These are phyloP conservation scores for Sebastes schlegelii DNA, from an alignment of 2,113 vertebrate species.

Conservation along the genomic window DNA sequence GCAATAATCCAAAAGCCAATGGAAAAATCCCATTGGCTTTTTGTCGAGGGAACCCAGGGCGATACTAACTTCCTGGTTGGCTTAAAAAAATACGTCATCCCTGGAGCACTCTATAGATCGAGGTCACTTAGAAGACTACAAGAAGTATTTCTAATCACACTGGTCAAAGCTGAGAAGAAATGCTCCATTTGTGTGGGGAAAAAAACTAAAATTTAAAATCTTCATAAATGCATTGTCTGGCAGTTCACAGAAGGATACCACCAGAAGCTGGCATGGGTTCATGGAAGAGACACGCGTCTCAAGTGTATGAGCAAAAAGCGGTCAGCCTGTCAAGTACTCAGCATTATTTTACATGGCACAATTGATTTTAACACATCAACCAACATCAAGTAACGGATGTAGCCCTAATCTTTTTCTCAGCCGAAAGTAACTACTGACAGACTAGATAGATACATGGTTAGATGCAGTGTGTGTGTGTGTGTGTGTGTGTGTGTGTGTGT, in stretches of 20 bases:
- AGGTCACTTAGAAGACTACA: neutral
- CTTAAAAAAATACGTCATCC: too few relatives aligned
- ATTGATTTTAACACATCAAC: constrained; percentile 24
- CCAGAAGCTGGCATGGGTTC: neutral
- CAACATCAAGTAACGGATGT: constrained; percentile 19
- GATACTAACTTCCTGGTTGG: too few relatives aligned
- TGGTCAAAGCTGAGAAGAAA: neutral
- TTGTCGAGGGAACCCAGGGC: too few relatives aligned
- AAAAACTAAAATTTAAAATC: neutral
- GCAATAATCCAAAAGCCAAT: too few relatives aligned
- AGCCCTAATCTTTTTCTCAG: neutral
- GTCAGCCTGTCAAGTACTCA: neutral
- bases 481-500: constrained; percentile 18
- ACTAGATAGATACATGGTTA: constrained; percentile 13
- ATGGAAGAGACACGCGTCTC: constrained; percentile 23
- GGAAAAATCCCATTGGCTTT: too few relatives aligned
- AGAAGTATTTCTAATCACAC: neutral
- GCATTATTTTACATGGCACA: neutral
- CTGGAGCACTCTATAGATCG: too few relatives aligned
- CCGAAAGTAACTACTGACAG: constrained; percentile 21
- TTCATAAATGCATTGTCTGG: neutral
- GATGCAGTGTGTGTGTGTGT: constrained; percentile 16
- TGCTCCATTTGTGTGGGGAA: neutral
- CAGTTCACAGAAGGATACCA: neutral
- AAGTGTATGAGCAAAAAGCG: constrained; percentile 21